Percentiles rank a stretch among this genome's conserved stretches.
Evolutionary conservation across 2,797 vertebrate genomes (phyloP).

Genomic region (Hydrolagus colliei): DNA sequence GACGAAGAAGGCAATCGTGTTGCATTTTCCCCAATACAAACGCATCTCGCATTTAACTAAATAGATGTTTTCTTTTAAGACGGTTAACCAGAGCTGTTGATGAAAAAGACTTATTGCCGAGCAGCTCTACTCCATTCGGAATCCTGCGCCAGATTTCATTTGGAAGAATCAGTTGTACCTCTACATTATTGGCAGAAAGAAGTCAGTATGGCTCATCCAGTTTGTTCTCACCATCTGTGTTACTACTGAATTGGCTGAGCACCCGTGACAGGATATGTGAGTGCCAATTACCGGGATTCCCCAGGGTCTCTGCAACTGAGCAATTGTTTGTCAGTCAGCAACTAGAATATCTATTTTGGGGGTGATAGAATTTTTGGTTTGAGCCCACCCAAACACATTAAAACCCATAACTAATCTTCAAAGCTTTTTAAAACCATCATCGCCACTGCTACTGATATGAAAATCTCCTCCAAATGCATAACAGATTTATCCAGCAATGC

Average conservation of each 20-base stretch:
- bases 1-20: too few relatives aligned
- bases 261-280: not conserved
- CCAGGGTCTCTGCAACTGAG: constrained; percentile 7
- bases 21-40: not conserved
- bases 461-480: too few relatives aligned
- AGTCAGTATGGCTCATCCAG: not conserved
- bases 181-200: not conserved
- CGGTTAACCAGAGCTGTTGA: not conserved
- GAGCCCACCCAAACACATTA: too few relatives aligned
- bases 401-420: too few relatives aligned
- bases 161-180: not conserved
- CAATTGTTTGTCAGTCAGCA: constrained; percentile 6
- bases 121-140: not conserved
- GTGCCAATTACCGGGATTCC: constrained; percentile 11
- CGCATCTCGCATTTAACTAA: not conserved
- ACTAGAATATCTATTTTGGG: too few relatives aligned
- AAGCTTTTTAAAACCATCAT: too few relatives aligned
- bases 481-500: too few relatives aligned
- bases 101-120: not conserved
- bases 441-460: too few relatives aligned
- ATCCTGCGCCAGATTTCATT: not conserved
- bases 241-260: not conserved
- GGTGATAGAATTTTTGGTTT: too few relatives aligned
- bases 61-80: not conserved
- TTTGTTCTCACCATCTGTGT: not conserved